A percentile compares a stretch with the other conserved stretches of the same genome.
phyloP scores from a whole-genome alignment of 2,888 invertebrate species.

The Holacanthella duospinosa region DNA sequence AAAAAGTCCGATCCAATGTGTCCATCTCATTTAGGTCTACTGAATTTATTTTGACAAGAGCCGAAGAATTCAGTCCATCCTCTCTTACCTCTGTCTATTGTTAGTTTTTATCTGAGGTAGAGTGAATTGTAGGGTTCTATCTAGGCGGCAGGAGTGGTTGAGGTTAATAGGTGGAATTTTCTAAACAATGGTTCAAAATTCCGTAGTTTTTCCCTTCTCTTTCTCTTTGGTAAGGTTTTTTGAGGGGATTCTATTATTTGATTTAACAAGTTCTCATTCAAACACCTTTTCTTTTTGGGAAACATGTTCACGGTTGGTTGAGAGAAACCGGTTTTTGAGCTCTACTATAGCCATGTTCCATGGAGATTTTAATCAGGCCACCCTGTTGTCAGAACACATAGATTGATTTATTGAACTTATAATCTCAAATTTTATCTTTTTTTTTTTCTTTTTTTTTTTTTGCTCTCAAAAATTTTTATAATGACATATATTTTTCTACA shows the following conservation, averaged over 20 bases:
- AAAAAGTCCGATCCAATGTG: background rate
- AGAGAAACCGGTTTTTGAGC: background rate
- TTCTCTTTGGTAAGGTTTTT: background rate
- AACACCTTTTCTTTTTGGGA: background rate
- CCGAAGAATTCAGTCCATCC: background rate
- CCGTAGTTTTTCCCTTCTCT: background rate
- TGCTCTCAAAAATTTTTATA: too few relatives aligned
- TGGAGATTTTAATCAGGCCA: background rate
- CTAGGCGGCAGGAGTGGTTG: background rate
- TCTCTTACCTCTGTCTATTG: background rate
- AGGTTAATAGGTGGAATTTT: background rate
- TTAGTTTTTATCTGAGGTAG: background rate
- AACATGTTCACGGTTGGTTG: background rate
- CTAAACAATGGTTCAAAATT: background rate
- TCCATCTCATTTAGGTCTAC: background rate
- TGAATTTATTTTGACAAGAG: conserved; percentile 4
- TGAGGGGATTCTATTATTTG: background rate
- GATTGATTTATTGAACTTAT: background rate
- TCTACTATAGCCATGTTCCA: background rate
- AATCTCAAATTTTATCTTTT: too few relatives aligned
- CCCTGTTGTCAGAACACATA: background rate
- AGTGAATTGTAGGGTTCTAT: background rate
- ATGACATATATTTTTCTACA: too few relatives aligned
- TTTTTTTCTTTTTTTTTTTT: too few relatives aligned
- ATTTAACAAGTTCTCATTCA: conserved; percentile 1